These are phyloP conservation scores for Planiliza haematocheilus DNA, from an alignment of 2,113 vertebrate species.

Conservation along the genomic window DNA sequence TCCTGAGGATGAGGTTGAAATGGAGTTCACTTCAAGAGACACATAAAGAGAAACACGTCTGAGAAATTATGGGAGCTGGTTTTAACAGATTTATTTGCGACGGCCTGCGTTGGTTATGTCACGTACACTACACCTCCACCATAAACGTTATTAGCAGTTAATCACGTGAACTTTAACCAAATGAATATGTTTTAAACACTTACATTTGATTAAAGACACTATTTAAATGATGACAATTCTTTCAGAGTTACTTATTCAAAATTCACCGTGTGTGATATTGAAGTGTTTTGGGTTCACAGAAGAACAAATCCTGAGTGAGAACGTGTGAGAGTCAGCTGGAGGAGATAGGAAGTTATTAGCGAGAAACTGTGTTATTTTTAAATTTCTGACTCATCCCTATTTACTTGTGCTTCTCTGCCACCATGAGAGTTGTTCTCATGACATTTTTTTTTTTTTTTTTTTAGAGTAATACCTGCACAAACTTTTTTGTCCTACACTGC, in stretches of 20 bases:
- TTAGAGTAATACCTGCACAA: conserved; percentile 15
- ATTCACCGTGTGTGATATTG: conserved; percentile 34
- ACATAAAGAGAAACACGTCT: background rate
- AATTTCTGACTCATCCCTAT: conserved; percentile 66
- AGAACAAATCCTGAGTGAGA: conserved; percentile 58
- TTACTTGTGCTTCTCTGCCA: conserved; percentile 35
- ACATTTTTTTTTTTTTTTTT: conserved; percentile 31
- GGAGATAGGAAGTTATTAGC: conserved; percentile 46
- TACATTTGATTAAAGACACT: background rate
- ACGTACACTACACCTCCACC: background rate
- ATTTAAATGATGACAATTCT: conserved; percentile 8
- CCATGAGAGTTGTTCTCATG: conserved; percentile 34
- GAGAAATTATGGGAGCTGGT: background rate
- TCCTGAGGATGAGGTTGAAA: conserved; percentile 60
- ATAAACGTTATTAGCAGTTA: too few species aligned
- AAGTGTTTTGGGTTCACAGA: conserved; percentile 34
- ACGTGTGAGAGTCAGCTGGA: conserved; percentile 54
- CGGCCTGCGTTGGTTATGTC: background rate
- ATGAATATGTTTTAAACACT: background rate
- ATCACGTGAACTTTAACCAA: too few species aligned
- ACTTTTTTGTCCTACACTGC: conserved; percentile 32
- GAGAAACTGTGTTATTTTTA: conserved; percentile 66
- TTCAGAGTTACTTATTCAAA: conserved; percentile 38
- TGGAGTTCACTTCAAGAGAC: conserved; percentile 49
- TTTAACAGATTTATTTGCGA: conserved; percentile 4